Percentiles rank a stretch among this genome's conserved stretches.
Evolutionary conservation across 1,140 invertebrate genomes (phyloP).

Genomic region (Neocloeon triangulifer): DNA sequence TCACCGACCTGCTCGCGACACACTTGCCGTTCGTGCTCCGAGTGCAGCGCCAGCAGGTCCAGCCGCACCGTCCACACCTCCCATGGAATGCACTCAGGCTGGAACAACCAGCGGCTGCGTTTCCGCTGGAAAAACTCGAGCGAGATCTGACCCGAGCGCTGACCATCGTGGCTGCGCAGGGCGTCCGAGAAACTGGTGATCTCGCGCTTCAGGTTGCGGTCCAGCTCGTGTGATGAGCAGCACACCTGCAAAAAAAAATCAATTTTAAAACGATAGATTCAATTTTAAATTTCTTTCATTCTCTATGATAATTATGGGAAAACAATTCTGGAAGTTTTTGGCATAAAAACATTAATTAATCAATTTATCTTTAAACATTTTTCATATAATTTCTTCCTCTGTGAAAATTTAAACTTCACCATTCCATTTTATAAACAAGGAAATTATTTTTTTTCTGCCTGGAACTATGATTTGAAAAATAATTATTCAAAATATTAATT

Average conservation of each 20-base stretch:
- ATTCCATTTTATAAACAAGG: no score
- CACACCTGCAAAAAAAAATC: constrained; percentile 30
- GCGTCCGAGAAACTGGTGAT: constrained; percentile 71
- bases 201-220: constrained; percentile 49
- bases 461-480: no score
- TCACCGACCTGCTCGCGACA: constrained; percentile 79
- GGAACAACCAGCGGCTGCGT: constrained; percentile 67
- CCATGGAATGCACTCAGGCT: constrained; percentile 80
- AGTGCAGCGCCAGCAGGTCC: constrained; percentile 62
- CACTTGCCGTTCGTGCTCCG: constrained; percentile 70
- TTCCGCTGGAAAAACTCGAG: constrained; percentile 90
- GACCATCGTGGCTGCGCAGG: constrained; percentile 47
- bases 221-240: constrained; percentile 60
- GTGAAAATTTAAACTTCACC: no score
- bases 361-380: no score
- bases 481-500: no score
- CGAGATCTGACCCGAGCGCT: constrained; percentile 62
- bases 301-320: no score
- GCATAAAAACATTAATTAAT: no score
- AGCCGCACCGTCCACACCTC: constrained; percentile 90
- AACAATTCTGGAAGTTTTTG: no score
- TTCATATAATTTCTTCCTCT: no score
- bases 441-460: no score
- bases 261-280: no score
- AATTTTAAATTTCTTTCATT: no score